These are phyloP conservation scores for Embiotoca jacksoni DNA, from an alignment of 2,113 vertebrate genomes.

Conservation along the genomic window DNA sequence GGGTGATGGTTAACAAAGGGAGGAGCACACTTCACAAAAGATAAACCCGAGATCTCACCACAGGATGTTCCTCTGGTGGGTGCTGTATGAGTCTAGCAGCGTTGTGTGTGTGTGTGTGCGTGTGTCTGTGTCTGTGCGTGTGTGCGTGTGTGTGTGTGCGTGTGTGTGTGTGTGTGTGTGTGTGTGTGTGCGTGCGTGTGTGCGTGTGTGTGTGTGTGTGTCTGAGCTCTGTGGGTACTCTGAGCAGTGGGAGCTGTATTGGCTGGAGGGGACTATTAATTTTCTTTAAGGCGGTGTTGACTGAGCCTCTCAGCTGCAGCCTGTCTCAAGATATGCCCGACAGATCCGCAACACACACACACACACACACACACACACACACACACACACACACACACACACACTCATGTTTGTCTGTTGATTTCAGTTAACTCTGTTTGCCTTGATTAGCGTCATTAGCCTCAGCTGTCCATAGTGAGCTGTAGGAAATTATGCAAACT, in stretches of 20 bases:
- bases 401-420: constrained; percentile 8
- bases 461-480: constrained; percentile 46
- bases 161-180: constrained; percentile 4
- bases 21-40: constrained; percentile 50
- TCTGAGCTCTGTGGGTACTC: constrained; percentile 22
- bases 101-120: constrained; percentile 22
- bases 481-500: constrained; percentile 56
- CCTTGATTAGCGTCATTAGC: constrained; percentile 43
- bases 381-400: background rate
- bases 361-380: constrained; percentile 13
- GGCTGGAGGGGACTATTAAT: constrained; percentile 59
- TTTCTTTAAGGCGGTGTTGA: constrained; percentile 57
- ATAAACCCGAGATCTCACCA: constrained; percentile 45
- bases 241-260: constrained; percentile 26
- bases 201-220: constrained; percentile 1
- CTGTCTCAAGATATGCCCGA: constrained; percentile 36
- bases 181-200: constrained; percentile 14
- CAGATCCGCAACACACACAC: constrained; percentile 11
- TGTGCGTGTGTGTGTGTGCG: constrained; percentile 11
- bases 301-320: constrained; percentile 51
- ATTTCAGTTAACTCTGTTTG: constrained; percentile 52
- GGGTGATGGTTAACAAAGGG: constrained; percentile 69
- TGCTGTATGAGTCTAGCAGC: constrained; percentile 20
- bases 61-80: constrained; percentile 46
- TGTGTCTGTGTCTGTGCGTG: background rate